A percentile compares a stretch with the other conserved stretches of the same genome.
These are phyloP conservation scores for Harpagoxenus sublaevis DNA, from an alignment of 2,888 invertebrate species.

Conservation along the genomic window DNA sequence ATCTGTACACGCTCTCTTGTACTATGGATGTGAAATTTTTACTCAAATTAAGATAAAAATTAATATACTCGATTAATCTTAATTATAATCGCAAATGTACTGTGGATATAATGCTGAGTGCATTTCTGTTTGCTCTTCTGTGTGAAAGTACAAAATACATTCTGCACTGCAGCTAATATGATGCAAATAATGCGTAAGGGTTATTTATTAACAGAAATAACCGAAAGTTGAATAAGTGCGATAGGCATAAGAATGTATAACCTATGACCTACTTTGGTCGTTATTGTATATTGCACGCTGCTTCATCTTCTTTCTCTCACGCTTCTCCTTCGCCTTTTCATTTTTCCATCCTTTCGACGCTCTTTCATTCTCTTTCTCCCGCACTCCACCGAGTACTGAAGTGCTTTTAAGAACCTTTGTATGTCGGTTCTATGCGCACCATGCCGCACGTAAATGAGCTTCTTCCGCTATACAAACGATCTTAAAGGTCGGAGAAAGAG, in stretches of 20 bases:
- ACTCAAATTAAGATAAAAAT: neutral
- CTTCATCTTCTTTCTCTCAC: conserved; percentile 34
- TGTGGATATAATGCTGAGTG: neutral
- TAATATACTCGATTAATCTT: neutral
- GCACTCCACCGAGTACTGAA: conserved; percentile 5
- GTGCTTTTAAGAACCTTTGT: conserved; percentile 59
- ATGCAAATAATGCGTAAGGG: neutral
- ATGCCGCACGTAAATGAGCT: conserved; percentile 40
- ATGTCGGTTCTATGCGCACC: conserved; percentile 4
- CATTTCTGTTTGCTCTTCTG: neutral
- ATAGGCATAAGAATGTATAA: conserved; percentile 43
- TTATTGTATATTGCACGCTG: neutral
- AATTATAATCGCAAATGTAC: conserved; percentile 9
- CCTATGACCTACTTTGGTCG: conserved; percentile 46
- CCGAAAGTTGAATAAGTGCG: conserved; percentile 36
- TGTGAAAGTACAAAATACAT: neutral
- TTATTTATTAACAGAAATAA: conserved; percentile 1
- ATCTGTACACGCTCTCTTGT: neutral
- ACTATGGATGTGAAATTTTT: neutral
- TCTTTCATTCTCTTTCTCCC: conserved; percentile 40
- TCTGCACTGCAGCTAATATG: neutral
- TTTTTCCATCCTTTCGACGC: conserved; percentile 49
- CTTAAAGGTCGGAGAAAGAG: conserved; percentile 24
- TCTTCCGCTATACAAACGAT: conserved; percentile 16
- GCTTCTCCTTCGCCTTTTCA: conserved; percentile 47